A percentile compares a stretch with the other conserved stretches of the same genome.
Conservation (phyloP, 2,888 invertebrate genomes). For the Eumerus sabulonum region DNA sequence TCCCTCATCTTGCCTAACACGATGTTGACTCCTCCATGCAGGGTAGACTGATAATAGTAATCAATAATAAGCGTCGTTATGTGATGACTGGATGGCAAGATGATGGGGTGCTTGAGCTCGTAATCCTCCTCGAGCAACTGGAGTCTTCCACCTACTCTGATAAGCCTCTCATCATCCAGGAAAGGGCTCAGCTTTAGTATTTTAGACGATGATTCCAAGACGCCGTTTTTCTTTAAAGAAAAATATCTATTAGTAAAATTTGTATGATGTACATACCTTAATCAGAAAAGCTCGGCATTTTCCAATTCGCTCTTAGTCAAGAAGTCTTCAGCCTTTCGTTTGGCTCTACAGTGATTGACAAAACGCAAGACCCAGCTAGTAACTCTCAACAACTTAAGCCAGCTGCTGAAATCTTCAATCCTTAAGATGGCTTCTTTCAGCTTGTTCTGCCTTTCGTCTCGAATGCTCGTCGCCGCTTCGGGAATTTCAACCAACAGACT, state of each 20-base stretch:
- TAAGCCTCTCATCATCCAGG: too few species aligned
- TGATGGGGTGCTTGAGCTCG: too few species aligned
- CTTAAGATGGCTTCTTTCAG: constrained; percentile 3
- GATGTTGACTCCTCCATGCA: too few species aligned
- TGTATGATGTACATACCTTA: constrained; percentile 27
- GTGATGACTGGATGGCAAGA: not conserved
- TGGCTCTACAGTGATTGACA: constrained; percentile 8
- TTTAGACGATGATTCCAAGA: constrained; percentile 15
- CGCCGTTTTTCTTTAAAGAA: constrained; percentile 29
- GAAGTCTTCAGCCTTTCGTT: constrained; percentile 2
- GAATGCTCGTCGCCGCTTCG: not conserved
- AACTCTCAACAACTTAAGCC: constrained; percentile 21
- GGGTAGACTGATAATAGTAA: too few species aligned
- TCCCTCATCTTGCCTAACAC: constrained; percentile 16
- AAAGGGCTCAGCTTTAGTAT: too few species aligned
- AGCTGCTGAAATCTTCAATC: constrained; percentile 4
- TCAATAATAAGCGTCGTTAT: too few species aligned
- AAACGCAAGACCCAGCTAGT: constrained; percentile 29
- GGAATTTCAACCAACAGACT: too few species aligned
- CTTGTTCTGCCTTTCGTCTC: not conserved
- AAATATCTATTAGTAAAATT: constrained; percentile 18
- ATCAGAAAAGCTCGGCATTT: constrained; percentile 7
- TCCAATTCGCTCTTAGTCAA: constrained; percentile 12
- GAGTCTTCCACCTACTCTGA: too few species aligned
- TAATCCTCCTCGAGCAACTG: too few species aligned